Conservation (phyloP, 2,113 vertebrate species). For the Columba livia region DNA sequence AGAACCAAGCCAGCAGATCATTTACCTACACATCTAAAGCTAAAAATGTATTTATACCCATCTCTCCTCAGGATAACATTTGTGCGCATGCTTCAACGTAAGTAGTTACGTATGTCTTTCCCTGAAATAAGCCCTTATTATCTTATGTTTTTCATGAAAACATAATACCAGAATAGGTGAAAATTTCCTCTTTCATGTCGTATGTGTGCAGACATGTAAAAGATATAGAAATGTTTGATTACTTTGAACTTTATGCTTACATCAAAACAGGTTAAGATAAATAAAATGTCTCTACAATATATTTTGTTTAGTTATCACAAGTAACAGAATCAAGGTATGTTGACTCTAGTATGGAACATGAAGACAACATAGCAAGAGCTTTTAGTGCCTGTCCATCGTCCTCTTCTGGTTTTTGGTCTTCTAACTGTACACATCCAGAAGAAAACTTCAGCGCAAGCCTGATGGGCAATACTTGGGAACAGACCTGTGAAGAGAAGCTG, state of each 20-base stretch:
- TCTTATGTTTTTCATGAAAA: neutral
- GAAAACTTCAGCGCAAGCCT: constrained; percentile 5
- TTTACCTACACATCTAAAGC: neutral
- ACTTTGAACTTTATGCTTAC: neutral
- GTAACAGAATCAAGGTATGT: constrained; percentile 67
- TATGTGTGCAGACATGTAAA: neutral
- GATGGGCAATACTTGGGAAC: neutral
- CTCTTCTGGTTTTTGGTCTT: constrained; percentile 49
- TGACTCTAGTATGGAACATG: constrained; percentile 68
- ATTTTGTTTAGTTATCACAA: constrained; percentile 74
- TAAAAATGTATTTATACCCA: neutral
- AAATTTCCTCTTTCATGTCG: neutral
- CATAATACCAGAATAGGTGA: neutral
- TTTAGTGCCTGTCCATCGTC: constrained; percentile 45
- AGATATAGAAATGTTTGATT: neutral
- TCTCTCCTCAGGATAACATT: neutral
- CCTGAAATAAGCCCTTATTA: neutral
- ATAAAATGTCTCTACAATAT: neutral
- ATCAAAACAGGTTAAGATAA: neutral
- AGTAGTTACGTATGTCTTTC: neutral
- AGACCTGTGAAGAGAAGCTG: neutral
- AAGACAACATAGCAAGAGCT: constrained; percentile 19
- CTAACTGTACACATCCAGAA: neutral
- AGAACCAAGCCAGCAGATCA: neutral
- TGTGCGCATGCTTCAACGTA: neutral